phyloP scores from a whole-genome alignment of 2,113 vertebrate genomes.

The Myxocyprinus asiaticus region DNA sequence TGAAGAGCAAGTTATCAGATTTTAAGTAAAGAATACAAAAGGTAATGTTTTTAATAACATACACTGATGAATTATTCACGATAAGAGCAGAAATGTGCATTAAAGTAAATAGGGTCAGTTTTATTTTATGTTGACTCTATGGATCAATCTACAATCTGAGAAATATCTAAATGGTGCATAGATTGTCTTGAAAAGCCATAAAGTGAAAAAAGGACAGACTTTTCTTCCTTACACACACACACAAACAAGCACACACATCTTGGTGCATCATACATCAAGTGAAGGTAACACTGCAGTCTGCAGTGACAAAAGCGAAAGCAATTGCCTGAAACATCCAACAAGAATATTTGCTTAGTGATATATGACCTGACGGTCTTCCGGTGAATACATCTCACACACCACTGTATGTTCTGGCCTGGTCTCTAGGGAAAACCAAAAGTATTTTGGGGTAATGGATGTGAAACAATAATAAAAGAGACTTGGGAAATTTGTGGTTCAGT shows the following conservation, averaged over 20 bases:
- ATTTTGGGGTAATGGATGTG: slow-evolving; percentile 47
- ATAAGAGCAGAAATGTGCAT: too few relatives aligned
- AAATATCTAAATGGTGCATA: background rate
- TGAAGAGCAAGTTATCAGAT: too few relatives aligned
- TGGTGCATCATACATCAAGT: slow-evolving; percentile 42
- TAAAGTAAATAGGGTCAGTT: too few relatives aligned
- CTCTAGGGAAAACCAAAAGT: slow-evolving; percentile 19
- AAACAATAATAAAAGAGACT: slow-evolving; percentile 46
- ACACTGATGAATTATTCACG: too few relatives aligned
- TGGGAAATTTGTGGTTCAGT: slow-evolving; percentile 8
- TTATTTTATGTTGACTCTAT: background rate
- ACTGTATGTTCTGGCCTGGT: slow-evolving; percentile 10
- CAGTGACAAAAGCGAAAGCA: slow-evolving; percentile 44
- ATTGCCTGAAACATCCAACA: slow-evolving; percentile 47
- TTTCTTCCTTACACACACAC: background rate
- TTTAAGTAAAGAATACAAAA: too few relatives aligned
- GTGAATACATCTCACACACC: slow-evolving; percentile 25
- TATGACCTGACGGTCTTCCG: slow-evolving; percentile 49
- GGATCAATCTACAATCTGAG: background rate
- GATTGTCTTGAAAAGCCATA: too few relatives aligned
- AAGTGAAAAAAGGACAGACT: too few relatives aligned
- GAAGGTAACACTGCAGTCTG: slow-evolving; percentile 43
- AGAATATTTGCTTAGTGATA: slow-evolving; percentile 54
- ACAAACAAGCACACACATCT: background rate
- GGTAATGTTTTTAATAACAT: too few relatives aligned